Evolutionary conservation across 30 jellyfish, hydroid and myxozoan species (phyloP).

Genomic region (Aurelia coerulea): DNA sequence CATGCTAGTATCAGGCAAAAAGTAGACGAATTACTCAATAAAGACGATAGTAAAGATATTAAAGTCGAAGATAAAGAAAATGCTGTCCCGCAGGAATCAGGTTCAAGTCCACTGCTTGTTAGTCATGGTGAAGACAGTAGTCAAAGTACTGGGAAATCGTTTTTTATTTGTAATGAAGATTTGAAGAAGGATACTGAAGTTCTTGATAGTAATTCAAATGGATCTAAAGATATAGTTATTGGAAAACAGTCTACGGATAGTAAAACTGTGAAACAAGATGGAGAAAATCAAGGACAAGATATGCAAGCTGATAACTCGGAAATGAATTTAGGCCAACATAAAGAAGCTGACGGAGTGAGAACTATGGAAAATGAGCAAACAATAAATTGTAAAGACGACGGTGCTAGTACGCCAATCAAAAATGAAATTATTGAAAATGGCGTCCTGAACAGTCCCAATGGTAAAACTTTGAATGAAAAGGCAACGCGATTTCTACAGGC

Average conservation of each 20-base stretch:
- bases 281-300: background rate
- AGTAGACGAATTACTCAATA: slow-evolving; percentile 37
- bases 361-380: background rate
- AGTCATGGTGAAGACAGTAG: background rate
- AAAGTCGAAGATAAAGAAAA: background rate
- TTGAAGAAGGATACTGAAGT: background rate
- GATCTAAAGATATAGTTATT: background rate
- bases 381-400: background rate
- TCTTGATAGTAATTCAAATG: background rate
- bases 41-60: slow-evolving; percentile 32
- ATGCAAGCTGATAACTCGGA: no score
- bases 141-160: background rate
- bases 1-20: slow-evolving; percentile 49
- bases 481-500: background rate
- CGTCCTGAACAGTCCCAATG: background rate
- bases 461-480: background rate
- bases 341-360: background rate
- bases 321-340: background rate
- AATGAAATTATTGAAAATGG: background rate
- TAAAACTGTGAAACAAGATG: background rate
- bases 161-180: background rate
- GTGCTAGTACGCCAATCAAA: background rate
- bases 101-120: slow-evolving; percentile 25
- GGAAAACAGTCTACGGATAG: no score
- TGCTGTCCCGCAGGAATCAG: slow-evolving; percentile 32